A percentile compares a stretch with the other conserved stretches of the same genome.
Evolutionary conservation across 2,888 invertebrate species (phyloP).

Genomic region (Aleiodes leptofemur): DNA sequence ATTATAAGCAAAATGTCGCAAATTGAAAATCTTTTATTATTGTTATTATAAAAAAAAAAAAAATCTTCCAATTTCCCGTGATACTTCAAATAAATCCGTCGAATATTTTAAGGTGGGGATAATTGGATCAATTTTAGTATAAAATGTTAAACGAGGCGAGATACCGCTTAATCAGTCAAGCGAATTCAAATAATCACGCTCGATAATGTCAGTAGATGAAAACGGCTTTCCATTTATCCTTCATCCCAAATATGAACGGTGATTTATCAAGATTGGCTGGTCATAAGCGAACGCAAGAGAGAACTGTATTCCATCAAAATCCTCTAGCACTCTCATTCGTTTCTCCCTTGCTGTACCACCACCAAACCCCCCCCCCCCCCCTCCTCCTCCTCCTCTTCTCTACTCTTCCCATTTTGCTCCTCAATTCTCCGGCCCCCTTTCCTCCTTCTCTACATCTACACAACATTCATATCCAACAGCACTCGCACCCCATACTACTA

Average conservation of each 20-base stretch:
- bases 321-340: slow-evolving; percentile 32
- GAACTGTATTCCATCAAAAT: slow-evolving; percentile 36
- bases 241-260: slow-evolving; percentile 45
- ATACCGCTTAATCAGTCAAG: slow-evolving; percentile 44
- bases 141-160: slow-evolving; percentile 16
- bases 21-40: no score
- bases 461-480: slow-evolving; percentile 41
- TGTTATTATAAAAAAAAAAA: no score
- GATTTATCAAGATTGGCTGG: slow-evolving; percentile 56
- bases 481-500: background rate
- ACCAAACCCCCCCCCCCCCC: no score
- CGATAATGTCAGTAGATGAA: slow-evolving; percentile 48
- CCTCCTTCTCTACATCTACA: background rate
- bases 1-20: no score
- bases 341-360: background rate
- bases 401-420: background rate
- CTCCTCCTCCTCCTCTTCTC: slow-evolving; percentile 10
- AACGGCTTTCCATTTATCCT: slow-evolving; percentile 31
- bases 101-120: background rate
- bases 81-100: no score
- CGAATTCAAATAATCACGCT: slow-evolving; percentile 45
- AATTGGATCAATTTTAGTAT: slow-evolving; percentile 12
- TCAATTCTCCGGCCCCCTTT: slow-evolving; percentile 13
- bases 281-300: slow-evolving; percentile 17
- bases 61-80: no score